phyloP scores from a whole-genome alignment of 2,888 invertebrate species.

The Agrilus cyanescens region DNA sequence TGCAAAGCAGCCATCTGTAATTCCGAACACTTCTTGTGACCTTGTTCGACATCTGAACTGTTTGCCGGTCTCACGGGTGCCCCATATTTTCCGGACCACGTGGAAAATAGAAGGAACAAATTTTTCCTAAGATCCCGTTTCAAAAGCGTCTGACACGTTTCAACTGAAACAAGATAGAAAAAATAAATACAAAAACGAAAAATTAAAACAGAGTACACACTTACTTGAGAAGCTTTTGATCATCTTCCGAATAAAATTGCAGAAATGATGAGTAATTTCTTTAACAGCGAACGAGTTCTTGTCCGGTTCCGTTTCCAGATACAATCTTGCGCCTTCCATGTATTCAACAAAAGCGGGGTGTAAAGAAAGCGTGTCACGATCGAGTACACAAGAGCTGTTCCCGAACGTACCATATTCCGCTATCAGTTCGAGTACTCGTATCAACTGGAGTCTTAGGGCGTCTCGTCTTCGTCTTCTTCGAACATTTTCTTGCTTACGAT shows the following conservation, averaged over 20 bases:
- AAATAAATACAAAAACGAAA: neutral
- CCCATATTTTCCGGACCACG: constrained; percentile 87
- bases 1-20: constrained; percentile 44
- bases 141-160: constrained; percentile 71
- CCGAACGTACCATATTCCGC: constrained; percentile 87
- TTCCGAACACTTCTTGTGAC: constrained; percentile 33
- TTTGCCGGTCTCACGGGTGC: constrained; percentile 42
- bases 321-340: constrained; percentile 84
- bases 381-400: constrained; percentile 71
- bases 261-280: constrained; percentile 87
- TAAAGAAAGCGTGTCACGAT: constrained; percentile 69
- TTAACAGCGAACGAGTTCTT: constrained; percentile 79
- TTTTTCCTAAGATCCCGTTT: constrained; percentile 77
- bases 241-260: constrained; percentile 86
- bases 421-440: constrained; percentile 82
- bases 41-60: constrained; percentile 16
- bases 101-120: constrained; percentile 83
- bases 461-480: constrained; percentile 82
- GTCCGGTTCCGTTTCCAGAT: constrained; percentile 87
- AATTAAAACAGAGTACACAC: constrained; percentile 26
- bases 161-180: constrained; percentile 51
- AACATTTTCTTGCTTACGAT: constrained; percentile 95
- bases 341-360: constrained; percentile 87
- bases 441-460: constrained; percentile 80
- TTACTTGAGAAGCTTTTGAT: constrained; percentile 86